phyloP scores from a whole-genome alignment of 2,113 vertebrate species.

The Takifugu flavidus region DNA sequence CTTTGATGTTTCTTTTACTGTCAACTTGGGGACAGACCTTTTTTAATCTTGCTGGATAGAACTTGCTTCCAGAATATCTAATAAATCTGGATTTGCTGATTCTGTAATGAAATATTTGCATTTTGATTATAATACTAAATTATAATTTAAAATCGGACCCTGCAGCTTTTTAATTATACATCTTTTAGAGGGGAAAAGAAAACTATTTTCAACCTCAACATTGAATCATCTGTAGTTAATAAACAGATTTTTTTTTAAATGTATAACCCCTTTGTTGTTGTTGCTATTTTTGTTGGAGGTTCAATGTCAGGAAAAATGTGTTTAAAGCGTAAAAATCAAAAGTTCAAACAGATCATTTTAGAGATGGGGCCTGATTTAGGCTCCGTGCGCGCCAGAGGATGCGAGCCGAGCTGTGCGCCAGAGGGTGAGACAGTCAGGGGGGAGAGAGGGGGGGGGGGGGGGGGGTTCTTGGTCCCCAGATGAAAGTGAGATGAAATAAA shows the following conservation, averaged over 20 bases:
- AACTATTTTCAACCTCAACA: not conserved
- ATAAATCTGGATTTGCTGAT: too few relatives aligned
- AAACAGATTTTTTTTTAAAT: not conserved
- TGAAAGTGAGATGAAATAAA: conserved; percentile 98
- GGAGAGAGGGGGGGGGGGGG: conserved; percentile 66
- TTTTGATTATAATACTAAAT: too few relatives aligned
- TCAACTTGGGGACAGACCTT: too few relatives aligned
- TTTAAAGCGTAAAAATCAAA: not conserved
- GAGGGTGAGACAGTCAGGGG: not conserved
- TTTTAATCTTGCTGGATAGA: too few relatives aligned
- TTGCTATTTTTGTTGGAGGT: too few relatives aligned
- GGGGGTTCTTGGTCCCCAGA: conserved; percentile 84
- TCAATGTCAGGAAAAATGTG: not conserved
- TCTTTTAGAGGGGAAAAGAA: too few relatives aligned
- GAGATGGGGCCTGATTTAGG: conserved; percentile 18
- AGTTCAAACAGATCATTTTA: not conserved
- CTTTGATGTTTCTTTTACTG: too few relatives aligned
- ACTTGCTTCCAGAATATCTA: too few relatives aligned
- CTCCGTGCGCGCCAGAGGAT: conserved; percentile 30
- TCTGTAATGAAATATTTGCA: too few relatives aligned
- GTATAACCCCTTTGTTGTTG: not conserved
- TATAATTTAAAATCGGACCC: too few relatives aligned
- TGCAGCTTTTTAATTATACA: too few relatives aligned
- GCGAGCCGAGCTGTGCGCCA: conserved; percentile 69
- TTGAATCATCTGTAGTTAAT: not conserved